A percentile compares a stretch with the other conserved stretches of the same genome.
These are phyloP conservation scores for Callyntrura sp. DNA, from an alignment of 2,888 invertebrate genomes.

Conservation along the genomic window DNA sequence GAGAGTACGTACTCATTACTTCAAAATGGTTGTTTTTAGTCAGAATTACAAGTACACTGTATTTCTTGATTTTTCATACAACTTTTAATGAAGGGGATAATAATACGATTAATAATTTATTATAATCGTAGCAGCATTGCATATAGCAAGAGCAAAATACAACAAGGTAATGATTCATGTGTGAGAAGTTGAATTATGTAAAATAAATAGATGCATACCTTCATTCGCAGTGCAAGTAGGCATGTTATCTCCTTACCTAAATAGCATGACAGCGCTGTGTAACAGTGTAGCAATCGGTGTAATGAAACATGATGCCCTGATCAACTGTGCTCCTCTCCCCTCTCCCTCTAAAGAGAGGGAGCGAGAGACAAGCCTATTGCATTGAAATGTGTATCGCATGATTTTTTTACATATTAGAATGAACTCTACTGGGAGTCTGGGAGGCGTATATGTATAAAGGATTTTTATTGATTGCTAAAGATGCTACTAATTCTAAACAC, in stretches of 20 bases:
- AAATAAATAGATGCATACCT: neutral
- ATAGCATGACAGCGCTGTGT: neutral
- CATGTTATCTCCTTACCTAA: neutral
- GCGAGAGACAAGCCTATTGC: neutral
- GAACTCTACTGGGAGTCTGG: neutral
- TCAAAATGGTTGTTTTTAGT: constrained; percentile 28
- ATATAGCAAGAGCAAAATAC: neutral
- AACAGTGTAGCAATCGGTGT: neutral
- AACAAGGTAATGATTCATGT: constrained; percentile 10
- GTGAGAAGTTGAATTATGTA: constrained; percentile 9
- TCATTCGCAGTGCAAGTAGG: neutral
- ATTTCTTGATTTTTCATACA: constrained; percentile 12
- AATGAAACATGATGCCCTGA: neutral
- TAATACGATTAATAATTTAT: constrained; percentile 21
- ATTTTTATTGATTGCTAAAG: constrained; percentile 30
- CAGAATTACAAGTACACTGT: neutral
- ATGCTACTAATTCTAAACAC: constrained; percentile 40
- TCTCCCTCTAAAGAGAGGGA: neutral
- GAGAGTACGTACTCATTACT: constrained; percentile 52
- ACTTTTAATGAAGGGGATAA: neutral
- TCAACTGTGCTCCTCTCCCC: constrained; percentile 3
- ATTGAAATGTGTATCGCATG: neutral
- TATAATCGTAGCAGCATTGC: constrained; percentile 16
- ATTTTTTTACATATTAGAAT: neutral
- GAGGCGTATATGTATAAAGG: neutral